Evolutionary conservation across 2,888 invertebrate species (phyloP), one percentile per base, ranked within the genome.

Genomic region (Phyllotreta cruciferae): DNA sequence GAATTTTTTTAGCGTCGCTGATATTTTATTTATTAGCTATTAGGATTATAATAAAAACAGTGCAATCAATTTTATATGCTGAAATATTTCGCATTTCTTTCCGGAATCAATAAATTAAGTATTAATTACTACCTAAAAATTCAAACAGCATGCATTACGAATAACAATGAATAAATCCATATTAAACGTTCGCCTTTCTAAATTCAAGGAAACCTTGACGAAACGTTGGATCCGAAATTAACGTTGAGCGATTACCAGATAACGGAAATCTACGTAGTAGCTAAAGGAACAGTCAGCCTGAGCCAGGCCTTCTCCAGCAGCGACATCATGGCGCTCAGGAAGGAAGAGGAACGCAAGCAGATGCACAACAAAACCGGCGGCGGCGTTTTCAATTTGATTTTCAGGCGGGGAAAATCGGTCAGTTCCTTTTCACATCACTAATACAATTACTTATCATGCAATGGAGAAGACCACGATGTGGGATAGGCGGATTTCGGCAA

Each of bases 221-320:
- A 87, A 74, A 82, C 83, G 10, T 78, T 90, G 73, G 84, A 87
- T 68, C 82, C 85, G 41, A 83, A 84, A 67, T 77, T 85, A 68
- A 85, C 85, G 0, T 78, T 90, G 47, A 85, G 85, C 56, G 88
- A 88, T 75, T 89, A 88, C 74, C 85, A 86, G 66, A 83, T 88
- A 49, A 87, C 87, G 66, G 89, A 90, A 78, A 85, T 90, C 49
- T 85, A 85, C 65, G 79, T 88, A 34, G 87, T 86, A 45, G 81
- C 83, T 6, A 85, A 83, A 69, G 84, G 85, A 37, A 81, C 84
- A 1, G 80, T 82, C 11, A 77, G 83, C 62, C 79, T 84, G 61
- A 81, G 81, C 35, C 84, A 84, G 70, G 74, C 79, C 5, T 79
- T 81, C 63, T 79, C 81, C 0, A 73, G 78, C 0, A 78, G 74